Conservation (phyloP, 2,797 vertebrate species). For the Cygnus olor region DNA sequence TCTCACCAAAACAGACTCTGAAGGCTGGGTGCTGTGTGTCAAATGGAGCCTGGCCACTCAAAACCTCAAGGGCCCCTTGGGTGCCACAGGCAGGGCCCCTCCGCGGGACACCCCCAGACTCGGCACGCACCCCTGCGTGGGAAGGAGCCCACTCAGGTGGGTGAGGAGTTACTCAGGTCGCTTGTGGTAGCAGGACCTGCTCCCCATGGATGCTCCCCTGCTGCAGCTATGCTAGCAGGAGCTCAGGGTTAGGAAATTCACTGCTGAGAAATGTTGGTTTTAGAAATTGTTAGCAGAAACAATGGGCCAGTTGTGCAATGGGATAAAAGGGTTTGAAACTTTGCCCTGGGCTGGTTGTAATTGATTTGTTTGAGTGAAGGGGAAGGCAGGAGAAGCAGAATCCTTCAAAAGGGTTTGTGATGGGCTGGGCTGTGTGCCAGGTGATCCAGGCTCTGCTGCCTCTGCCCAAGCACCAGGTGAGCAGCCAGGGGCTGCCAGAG, state of each 20-base stretch:
- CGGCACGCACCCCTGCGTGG: rapidly evolving
- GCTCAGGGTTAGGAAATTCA: neutral
- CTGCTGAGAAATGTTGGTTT: neutral
- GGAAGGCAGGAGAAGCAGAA: neutral
- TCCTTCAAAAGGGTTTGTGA: neutral
- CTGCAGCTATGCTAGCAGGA: neutral
- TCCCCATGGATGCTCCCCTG: rapidly evolving
- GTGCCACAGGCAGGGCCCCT: rapidly evolving
- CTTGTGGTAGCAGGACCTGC: neutral
- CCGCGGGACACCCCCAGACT: rapidly evolving
- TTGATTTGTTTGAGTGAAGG: neutral
- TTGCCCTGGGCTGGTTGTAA: neutral
- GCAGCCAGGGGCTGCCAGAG: neutral
- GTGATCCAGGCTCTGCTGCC: neutral
- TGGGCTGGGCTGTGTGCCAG: neutral
- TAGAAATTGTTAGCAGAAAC: neutral
- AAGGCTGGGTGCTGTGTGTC: neutral
- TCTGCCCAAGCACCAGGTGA: neutral
- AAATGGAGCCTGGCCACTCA: rapidly evolving
- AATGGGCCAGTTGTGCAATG: neutral
- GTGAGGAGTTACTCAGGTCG: rapidly evolving
- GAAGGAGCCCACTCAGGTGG: neutral
- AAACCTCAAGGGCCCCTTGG: rapidly evolving
- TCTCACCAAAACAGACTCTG: neutral
- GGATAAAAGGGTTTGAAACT: neutral